Base-by-base conservation (phyloP, 2,888 invertebrate genomes). In the Ochropleura plecta region DNA sequence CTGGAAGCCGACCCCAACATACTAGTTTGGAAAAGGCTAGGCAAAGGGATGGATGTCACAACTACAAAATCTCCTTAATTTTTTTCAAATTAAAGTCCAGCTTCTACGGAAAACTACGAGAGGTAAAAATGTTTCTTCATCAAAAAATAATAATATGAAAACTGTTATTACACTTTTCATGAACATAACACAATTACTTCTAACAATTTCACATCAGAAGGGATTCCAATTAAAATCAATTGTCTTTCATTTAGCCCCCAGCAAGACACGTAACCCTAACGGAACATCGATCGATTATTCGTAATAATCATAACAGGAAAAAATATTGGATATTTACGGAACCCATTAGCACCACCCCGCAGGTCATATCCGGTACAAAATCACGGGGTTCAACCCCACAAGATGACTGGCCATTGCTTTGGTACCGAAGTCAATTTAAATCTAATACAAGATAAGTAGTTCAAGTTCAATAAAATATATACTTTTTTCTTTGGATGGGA, bases 281-380 rank as follows among this genome's bases (percentile, higher is more conserved):
- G 88, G 88, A 86, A 84, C 48, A 83, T 75, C 83, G 84, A 88
- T 89, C 87, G 88, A 91, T 91, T 64, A 91, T 86, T 81, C 75
- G 78, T 86, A 89, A 88, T 90, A 89, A 89, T 89, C 86, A 84
- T 81, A 88, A 88, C 78, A 88, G 57, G 62, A 76, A 85, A 88
- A 92, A 91, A 90, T 86, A 82, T 71, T 64, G 71, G 79, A 89
- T 90, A 93, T 92, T 93, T 92, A 92, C 91, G 91, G 91, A 93
- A 93, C 92, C 92, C 90, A 95, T 95, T 94, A 94, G 88, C 93
- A 91, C 94, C 90, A 93, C 90, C 91, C 94, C 90, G 90, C 91
- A 87, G 92, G 92, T 93, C 87, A 94, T 93, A 94, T 95, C 95
- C 95, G 95, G 95, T 93, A 91, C 81, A 86, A 89, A 93, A 94